A percentile compares a stretch with the other conserved stretches of the same genome.
phyloP scores from a whole-genome alignment of 2,113 vertebrate species.

The Azemiops feae region DNA sequence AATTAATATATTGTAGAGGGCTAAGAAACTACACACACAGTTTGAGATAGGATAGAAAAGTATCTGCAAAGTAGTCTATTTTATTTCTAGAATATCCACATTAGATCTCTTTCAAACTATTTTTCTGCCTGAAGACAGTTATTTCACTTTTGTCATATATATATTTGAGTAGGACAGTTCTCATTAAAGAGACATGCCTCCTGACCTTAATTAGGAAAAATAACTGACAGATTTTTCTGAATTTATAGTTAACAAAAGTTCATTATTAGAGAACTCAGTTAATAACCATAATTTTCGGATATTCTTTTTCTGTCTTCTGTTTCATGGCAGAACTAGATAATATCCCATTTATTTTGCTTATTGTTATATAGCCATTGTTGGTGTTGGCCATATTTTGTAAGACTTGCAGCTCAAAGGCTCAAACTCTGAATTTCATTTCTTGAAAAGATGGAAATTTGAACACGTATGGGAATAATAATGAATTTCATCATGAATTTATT shows the following conservation, averaged over 20 bases:
- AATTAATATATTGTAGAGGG: neutral
- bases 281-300: neutral
- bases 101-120: neutral
- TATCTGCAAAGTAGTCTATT: neutral
- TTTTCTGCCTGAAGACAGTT: neutral
- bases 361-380: neutral
- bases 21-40: neutral
- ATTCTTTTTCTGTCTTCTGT: neutral
- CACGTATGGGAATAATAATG: neutral
- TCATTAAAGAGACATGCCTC: neutral
- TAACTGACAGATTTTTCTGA: neutral
- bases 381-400: neutral
- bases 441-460: neutral
- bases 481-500: neutral
- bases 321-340: neutral
- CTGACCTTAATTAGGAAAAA: neutral
- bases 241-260: neutral
- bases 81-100: neutral
- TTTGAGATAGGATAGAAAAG: neutral
- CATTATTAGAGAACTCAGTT: slow-evolving; percentile 16
- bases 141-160: slow-evolving; percentile 9
- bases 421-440: neutral
- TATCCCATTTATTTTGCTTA: neutral
- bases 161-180: neutral
- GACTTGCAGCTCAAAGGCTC: neutral